Conservation (phyloP, 2,797 vertebrate genomes). For the Podarcis siculus region DNA sequence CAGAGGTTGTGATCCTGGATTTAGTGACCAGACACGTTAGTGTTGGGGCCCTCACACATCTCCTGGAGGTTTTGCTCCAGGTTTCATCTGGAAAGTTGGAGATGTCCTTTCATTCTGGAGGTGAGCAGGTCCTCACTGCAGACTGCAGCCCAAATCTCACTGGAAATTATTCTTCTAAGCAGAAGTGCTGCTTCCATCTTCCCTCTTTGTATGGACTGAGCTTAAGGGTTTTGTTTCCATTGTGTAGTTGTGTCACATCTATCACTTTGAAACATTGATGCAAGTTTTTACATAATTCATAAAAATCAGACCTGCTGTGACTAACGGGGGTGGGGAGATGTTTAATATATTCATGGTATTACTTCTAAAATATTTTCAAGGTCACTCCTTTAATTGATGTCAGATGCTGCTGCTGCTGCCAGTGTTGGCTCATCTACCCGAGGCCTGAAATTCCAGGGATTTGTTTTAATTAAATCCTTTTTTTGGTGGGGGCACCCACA, state of each 20-base stretch:
- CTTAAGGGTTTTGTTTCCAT: constrained; percentile 60
- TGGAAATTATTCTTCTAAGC: background rate
- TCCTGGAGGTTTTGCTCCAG: background rate
- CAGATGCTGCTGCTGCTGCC: constrained; percentile 54
- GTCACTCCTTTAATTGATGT: constrained; percentile 57
- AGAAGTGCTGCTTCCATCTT: background rate
- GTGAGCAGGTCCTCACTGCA: too few relatives aligned
- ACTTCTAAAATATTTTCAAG: constrained; percentile 62
- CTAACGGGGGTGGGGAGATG: constrained; percentile 34
- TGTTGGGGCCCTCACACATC: background rate
- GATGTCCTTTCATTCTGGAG: background rate
- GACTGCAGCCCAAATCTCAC: background rate
- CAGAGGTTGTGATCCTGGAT: background rate
- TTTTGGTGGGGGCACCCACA: too few relatives aligned
- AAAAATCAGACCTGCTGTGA: constrained; percentile 48
- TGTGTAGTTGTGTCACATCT: constrained; percentile 53
- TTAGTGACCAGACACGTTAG: background rate
- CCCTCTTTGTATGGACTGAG: constrained; percentile 29
- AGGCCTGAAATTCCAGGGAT: constrained; percentile 31
- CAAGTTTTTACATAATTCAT: constrained; percentile 69
- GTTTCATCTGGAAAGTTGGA: background rate
- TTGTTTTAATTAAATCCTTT: constrained; percentile 14
- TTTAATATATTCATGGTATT: constrained; percentile 54
- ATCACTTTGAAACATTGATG: constrained; percentile 64
- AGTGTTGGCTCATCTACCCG: constrained; percentile 30